Evolutionary conservation across 2,113 vertebrate genomes (phyloP).

Genomic region (Pachycephala philippinensis): DNA sequence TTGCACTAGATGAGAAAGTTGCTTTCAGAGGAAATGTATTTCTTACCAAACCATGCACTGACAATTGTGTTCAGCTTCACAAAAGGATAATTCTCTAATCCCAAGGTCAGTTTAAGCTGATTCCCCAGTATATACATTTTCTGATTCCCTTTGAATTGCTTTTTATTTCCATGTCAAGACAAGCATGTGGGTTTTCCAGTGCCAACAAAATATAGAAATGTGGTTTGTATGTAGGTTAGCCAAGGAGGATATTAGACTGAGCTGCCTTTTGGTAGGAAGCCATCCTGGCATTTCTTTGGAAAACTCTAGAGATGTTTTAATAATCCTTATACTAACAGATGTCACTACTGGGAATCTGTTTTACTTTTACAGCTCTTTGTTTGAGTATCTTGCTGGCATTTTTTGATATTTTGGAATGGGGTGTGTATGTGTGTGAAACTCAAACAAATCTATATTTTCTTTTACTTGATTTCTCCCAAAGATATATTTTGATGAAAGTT

Average conservation of each 20-base stretch:
- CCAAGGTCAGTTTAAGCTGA: background rate
- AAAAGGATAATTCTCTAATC: background rate
- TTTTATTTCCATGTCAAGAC: background rate
- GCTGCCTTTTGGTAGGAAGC: conserved; percentile 12
- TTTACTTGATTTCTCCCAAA: background rate
- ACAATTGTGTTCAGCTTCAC: background rate
- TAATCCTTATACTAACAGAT: conserved; percentile 31
- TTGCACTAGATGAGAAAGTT: background rate
- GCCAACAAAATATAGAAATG: background rate
- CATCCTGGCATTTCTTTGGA: background rate
- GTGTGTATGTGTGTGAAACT: background rate
- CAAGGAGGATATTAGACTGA: background rate
- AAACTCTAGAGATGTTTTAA: conserved; percentile 29
- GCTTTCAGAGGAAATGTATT: background rate
- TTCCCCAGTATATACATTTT: background rate
- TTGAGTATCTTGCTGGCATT: background rate
- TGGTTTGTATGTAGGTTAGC: background rate
- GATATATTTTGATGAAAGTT: background rate
- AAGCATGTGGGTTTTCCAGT: background rate
- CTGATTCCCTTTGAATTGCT: background rate
- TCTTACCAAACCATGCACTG: background rate
- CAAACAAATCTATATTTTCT: background rate
- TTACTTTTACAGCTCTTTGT: conserved; percentile 35
- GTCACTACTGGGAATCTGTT: conserved; percentile 31
- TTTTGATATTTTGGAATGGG: background rate